Evolutionary conservation across 2,797 vertebrate genomes (phyloP), one percentile per base, ranked within the genome.

Genomic region (Microcaecilia unicolor): DNA sequence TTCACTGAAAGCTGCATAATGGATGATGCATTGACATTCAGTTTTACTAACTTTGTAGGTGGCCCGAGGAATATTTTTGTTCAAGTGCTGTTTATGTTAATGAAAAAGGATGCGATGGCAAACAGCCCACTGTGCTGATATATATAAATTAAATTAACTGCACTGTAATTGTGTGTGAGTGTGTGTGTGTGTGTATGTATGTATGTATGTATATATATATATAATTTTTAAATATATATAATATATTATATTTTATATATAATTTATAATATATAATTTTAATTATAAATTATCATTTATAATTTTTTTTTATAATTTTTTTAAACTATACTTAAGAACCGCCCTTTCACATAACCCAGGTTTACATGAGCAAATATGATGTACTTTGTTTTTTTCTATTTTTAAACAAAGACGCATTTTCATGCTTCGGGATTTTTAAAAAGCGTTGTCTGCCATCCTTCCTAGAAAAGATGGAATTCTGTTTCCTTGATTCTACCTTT

Each of bases 61-160:
- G 92, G 93, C 85, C 91, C n/a, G 39, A 76, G 90, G 90, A n/a
- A 75, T 91, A 90, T 94, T 94, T 96, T 91, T 74, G 70, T 89
- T 91, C 62, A 78, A 89, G 86, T 77, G 80, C 67, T 93, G 90
- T 93, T 92, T 94, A 94, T 86, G 86, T 91, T 85, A 77, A 80
- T 83, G 83, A 75, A 84, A 88, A 89, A 72, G 79, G 73, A 79
- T 83, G 83, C 86, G 83, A 89, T 93, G 91, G 90, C 85, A 86
- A 80, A 84, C 89, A 90, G 90, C 89, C 75, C 74, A 55, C 81
- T 67, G 78, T 73, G 72, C 81, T 51, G 67, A 34, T 48, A 67
- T n/a, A n/a, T n/a, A n/a, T n/a, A n/a, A n/a, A n/a, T n/a, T n/a
- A n/a, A n/a, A n/a, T n/a, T n/a, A n/a, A n/a, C n/a, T n/a, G n/a